Evolutionary conservation across 1,140 invertebrate species (phyloP), one percentile per base, ranked within the genome.

Genomic region (Diachasma alloeum): DNA sequence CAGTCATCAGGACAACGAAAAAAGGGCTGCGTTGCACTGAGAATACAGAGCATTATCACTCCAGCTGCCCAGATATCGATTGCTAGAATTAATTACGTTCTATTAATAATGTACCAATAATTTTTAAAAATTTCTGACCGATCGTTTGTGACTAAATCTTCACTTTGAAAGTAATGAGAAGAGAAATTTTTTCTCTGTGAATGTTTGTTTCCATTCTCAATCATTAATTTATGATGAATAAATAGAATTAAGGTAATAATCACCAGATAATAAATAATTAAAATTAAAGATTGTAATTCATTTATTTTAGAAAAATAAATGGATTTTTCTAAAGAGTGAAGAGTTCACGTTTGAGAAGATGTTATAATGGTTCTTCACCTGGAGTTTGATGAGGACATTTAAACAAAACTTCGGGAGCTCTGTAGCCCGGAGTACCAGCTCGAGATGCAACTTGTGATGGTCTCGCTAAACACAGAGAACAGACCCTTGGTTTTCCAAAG

Each of bases 1-100:
- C 94, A 89, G 84, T 97, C 96, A 87, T 97, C 95, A 46, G 93
- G 91, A 8, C 94, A 94, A 76, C 93, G 92, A 84, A 97, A 96
- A 85, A 97, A 96, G 36, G 95, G 95, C 90, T 96, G 96, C 2
- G 95, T 92, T 17, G 93, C 93, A 81, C 93, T 94, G 8, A 97
- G 88, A 75, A 96, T 93, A 69, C 93, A 94, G 2, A 97, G 86
- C 81, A 97, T 92, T 75, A 97, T 96, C 4, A 97, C 94, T 44
- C 97, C 97, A 48, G 93, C 93, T 42, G 96, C 95, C 97, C 97
- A 98, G 72, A 97, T 92, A 90, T 98, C 97, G 77, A 98, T 94
- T 79, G 94, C 95, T 91, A 89, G 42, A 88, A 85, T 63, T 26
- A 15, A 17, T 53, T 6, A 68, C 15, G 31, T 31, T 53, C 11